Conservation (phyloP, 2,888 invertebrate genomes). For the Sminthurinus aureus region DNA sequence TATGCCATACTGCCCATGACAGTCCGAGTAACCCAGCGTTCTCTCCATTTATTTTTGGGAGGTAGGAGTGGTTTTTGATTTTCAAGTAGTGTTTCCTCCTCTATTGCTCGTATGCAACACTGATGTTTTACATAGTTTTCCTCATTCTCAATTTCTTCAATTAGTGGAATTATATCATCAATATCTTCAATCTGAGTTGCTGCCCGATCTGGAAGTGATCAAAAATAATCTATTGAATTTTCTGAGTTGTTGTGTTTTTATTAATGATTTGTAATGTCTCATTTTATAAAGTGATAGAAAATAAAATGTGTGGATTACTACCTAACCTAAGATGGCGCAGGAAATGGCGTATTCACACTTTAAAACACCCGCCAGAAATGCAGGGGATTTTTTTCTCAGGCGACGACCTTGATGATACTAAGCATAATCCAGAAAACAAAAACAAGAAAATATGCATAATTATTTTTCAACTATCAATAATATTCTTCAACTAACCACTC, state of each 20-base stretch:
- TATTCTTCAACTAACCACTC: too few relatives aligned
- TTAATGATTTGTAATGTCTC: too few relatives aligned
- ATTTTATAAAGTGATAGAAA: too few relatives aligned
- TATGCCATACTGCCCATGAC: conserved; percentile 27
- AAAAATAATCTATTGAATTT: background rate
- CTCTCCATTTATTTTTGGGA: conserved; percentile 15
- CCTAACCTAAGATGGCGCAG: conserved; percentile 26
- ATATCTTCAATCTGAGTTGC: conserved; percentile 39
- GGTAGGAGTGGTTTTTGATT: conserved; percentile 2
- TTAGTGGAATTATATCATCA: conserved; percentile 28
- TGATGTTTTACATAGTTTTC: background rate
- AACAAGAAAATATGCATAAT: too few relatives aligned
- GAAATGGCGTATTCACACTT: conserved; percentile 29
- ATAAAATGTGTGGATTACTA: too few relatives aligned
- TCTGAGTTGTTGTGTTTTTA: too few relatives aligned
- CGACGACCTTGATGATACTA: conserved; percentile 25
- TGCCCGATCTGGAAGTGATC: conserved; percentile 11
- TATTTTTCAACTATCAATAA: too few relatives aligned
- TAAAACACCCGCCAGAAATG: conserved; percentile 25
- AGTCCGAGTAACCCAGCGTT: conserved; percentile 34
- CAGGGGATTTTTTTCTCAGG: conserved; percentile 4
- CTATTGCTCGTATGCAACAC: conserved; percentile 29
- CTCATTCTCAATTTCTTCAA: conserved; percentile 40
- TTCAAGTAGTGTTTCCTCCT: conserved; percentile 7
- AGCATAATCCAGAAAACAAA: too few relatives aligned